Evolutionary conservation across 2,113 vertebrate genomes (phyloP).

Genomic region (Bombycilla garrulus): DNA sequence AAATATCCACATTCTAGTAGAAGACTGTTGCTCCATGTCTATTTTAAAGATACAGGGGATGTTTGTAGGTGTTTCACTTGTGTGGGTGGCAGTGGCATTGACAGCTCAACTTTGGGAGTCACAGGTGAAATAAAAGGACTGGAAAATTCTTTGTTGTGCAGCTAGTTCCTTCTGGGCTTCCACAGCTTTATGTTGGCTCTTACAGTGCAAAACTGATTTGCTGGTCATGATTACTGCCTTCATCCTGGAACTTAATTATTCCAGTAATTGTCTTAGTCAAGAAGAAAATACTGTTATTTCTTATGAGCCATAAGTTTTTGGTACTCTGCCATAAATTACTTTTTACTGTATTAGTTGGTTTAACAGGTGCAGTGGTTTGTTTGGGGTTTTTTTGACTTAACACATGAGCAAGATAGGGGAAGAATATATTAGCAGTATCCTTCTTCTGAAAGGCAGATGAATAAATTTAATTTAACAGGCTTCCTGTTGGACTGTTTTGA

Average conservation of each 20-base stretch:
- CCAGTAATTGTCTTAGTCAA: not conserved
- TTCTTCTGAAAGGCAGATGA: not conserved
- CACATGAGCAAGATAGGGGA: not conserved
- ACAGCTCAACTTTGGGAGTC: accelerated
- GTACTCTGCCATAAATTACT: not conserved
- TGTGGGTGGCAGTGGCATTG: not conserved
- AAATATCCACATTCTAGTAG: not conserved
- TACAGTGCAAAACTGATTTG: not conserved
- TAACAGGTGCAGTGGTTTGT: not conserved
- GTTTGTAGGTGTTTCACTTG: not conserved
- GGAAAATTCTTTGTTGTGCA: not conserved
- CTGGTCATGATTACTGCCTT: not conserved
- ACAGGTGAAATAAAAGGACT: not conserved
- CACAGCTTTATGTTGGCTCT: not conserved
- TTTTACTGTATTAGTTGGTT: not conserved
- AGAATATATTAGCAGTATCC: not conserved
- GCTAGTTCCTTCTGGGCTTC: not conserved
- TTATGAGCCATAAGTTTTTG: not conserved
- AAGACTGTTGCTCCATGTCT: not conserved
- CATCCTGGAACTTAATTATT: not conserved
- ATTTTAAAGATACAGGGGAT: not conserved
- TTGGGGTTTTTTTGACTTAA: not conserved
- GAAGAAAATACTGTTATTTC: not conserved
- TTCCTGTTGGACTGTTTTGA: not conserved
- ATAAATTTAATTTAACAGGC: not conserved